A percentile compares a stretch with the other conserved stretches of the same genome.
phyloP scores from a whole-genome alignment of 2,113 vertebrate species.

The Vanacampus margaritifer region DNA sequence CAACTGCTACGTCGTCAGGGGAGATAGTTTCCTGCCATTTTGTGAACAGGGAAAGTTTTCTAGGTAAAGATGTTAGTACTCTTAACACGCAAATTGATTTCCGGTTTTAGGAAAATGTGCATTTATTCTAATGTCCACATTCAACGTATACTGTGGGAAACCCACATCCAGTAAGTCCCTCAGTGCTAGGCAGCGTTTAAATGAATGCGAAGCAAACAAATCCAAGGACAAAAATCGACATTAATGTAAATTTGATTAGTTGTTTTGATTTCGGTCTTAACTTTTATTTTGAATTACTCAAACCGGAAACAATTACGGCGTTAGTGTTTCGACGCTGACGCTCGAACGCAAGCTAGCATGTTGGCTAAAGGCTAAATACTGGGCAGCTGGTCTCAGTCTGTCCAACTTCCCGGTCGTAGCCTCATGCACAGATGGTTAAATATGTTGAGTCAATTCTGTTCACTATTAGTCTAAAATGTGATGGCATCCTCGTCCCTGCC shows the following conservation, averaged over 20 bases:
- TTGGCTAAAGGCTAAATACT: slow-evolving; percentile 13
- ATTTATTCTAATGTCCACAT: not conserved
- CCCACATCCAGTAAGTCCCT: not conserved
- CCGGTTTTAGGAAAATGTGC: not conserved
- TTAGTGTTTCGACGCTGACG: not conserved
- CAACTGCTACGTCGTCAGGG: slow-evolving; percentile 26
- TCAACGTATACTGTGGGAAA: not conserved
- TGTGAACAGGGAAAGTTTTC: slow-evolving; percentile 38
- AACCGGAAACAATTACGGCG: not conserved
- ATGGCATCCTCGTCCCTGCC: slow-evolving; percentile 1
- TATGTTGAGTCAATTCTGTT: not conserved
- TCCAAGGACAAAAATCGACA: not conserved
- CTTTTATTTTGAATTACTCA: not conserved
- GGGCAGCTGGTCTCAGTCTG: not conserved
- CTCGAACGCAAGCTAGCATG: not conserved
- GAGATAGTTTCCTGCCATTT: slow-evolving; percentile 71
- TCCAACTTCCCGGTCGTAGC: too few relatives aligned
- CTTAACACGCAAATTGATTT: not conserved
- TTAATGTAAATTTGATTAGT: not conserved
- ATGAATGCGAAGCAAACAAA: not conserved
- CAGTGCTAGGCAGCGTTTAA: not conserved
- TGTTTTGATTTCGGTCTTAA: not conserved
- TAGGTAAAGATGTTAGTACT: not conserved
- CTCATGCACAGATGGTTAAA: not conserved
- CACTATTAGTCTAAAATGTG: not conserved